Percentiles rank a stretch among this genome's conserved stretches.
Evolutionary conservation across 2,888 invertebrate genomes (phyloP).

Genomic region (Octodonta nipae): DNA sequence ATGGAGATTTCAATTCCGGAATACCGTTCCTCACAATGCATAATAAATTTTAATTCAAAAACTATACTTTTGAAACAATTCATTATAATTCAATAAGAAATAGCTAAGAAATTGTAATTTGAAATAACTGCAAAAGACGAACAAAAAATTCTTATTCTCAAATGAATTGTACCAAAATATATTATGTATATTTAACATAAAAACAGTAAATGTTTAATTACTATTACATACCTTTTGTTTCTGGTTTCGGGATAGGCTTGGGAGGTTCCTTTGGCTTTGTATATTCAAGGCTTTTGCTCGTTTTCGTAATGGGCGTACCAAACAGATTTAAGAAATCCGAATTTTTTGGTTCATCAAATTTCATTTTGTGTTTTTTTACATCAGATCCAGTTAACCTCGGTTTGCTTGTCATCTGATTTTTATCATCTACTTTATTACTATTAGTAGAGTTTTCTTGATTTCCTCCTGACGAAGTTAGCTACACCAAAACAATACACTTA

Average conservation of each 20-base stretch:
- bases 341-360: conserved; percentile 32
- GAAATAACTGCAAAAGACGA: no score
- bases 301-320: conserved; percentile 70
- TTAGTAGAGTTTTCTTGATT: conserved; percentile 32
- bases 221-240: no score
- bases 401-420: conserved; percentile 51
- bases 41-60: neutral
- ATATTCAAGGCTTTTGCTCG: conserved; percentile 53
- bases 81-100: no score
- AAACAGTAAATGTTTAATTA: no score
- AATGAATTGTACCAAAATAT: no score
- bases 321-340: conserved; percentile 64
- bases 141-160: no score
- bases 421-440: conserved; percentile 26
- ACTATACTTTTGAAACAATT: no score
- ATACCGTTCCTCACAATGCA: no score
- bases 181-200: neutral
- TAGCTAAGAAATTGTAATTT: no score
- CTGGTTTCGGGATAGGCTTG: conserved; percentile 42
- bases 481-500: neutral
- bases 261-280: conserved; percentile 17
- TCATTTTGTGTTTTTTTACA: conserved; percentile 29
- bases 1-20: no score
- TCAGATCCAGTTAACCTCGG: conserved; percentile 46
- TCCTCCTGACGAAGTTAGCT: conserved; percentile 27